Evolutionary conservation across 2,113 vertebrate genomes (phyloP).

Genomic region (Pygoscelis adeliae): DNA sequence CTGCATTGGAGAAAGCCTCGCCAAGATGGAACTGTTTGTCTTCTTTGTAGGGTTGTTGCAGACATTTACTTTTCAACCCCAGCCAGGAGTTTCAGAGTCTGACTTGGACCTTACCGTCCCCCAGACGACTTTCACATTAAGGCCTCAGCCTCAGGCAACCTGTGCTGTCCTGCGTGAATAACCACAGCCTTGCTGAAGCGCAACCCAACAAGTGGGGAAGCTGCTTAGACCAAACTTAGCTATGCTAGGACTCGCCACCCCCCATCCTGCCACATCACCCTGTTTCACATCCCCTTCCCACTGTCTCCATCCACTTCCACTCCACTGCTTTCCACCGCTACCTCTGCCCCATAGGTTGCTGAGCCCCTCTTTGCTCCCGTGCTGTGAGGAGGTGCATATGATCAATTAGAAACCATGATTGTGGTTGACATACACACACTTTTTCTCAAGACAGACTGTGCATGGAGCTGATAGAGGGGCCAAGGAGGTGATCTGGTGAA

Average conservation of each 20-base stretch:
- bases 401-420: background rate
- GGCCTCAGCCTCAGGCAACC: conserved; percentile 68
- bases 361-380: background rate
- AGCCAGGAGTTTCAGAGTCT: conserved; percentile 32
- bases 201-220: background rate
- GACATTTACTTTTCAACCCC: conserved; percentile 71
- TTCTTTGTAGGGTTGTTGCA: conserved; percentile 74
- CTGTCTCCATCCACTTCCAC: background rate
- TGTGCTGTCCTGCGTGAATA: conserved; percentile 56
- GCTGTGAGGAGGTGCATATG: background rate
- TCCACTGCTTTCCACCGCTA: background rate
- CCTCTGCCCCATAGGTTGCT: background rate
- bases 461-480: background rate
- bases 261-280: background rate
- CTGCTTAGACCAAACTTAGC: background rate
- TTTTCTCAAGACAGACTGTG: background rate
- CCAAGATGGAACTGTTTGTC: conserved; percentile 76
- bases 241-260: background rate
- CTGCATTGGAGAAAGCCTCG: conserved; percentile 75
- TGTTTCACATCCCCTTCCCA: background rate
- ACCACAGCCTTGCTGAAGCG: background rate
- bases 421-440: background rate
- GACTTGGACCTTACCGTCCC: conserved; percentile 66
- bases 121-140: conserved; percentile 67
- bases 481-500: background rate